A percentile compares a stretch with the other conserved stretches of the same genome.
phyloP scores from a whole-genome alignment of 1,140 invertebrate species.

The Drosophila subpulchrella region DNA sequence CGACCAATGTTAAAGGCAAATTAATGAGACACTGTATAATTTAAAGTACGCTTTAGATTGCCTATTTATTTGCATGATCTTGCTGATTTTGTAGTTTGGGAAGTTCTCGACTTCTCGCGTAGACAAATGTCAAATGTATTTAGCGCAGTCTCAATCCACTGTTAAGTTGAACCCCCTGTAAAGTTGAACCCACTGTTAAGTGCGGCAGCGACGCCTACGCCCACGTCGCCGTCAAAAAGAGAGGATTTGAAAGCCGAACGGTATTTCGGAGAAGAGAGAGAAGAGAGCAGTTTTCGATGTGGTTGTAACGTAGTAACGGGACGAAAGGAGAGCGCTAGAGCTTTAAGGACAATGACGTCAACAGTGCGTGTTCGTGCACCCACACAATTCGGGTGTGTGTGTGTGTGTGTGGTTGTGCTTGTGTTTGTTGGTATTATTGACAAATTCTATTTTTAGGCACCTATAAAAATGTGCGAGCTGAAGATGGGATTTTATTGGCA shows the following conservation, averaged over 20 bases:
- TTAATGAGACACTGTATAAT: too few relatives aligned
- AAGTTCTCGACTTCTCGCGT: not conserved
- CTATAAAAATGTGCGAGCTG: slow-evolving; percentile 44
- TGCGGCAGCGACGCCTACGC: slow-evolving; percentile 6
- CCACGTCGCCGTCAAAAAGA: slow-evolving; percentile 1
- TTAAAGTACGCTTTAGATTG: too few relatives aligned
- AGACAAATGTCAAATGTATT: not conserved
- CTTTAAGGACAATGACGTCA: slow-evolving; percentile 77
- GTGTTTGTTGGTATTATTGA: slow-evolving; percentile 65
- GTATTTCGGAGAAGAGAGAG: slow-evolving; percentile 4
- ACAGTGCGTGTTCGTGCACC: slow-evolving; percentile 64
- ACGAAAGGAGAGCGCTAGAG: slow-evolving; percentile 38
- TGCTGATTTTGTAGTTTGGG: not conserved
- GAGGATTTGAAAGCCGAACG: not conserved
- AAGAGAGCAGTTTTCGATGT: slow-evolving; percentile 10
- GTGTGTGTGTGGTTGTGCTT: slow-evolving; percentile 15
- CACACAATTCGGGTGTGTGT: slow-evolving; percentile 33
- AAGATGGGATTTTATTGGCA: slow-evolving; percentile 61
- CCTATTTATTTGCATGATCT: too few relatives aligned
- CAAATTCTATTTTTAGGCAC: slow-evolving; percentile 75
- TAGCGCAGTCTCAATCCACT: slow-evolving; percentile 9
- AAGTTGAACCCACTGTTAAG: not conserved
- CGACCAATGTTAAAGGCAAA: too few relatives aligned
- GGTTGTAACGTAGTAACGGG: slow-evolving; percentile 74
- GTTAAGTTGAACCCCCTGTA: not conserved